phyloP scores from a whole-genome alignment of 2,113 vertebrate genomes.

The Brachionichthys hirsutus region DNA sequence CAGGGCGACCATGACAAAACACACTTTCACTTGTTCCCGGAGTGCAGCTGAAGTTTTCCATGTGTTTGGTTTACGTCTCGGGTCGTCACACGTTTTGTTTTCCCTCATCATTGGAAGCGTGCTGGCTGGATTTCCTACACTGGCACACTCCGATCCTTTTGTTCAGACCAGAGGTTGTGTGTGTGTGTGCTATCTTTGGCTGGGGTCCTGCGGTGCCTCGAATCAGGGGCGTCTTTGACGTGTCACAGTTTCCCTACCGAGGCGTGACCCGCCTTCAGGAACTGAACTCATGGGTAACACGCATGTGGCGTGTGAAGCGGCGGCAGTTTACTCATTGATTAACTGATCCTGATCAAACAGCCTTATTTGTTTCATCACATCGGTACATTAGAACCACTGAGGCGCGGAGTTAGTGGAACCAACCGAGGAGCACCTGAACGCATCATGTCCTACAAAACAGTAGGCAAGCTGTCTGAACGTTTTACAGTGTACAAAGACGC shows the following conservation, averaged over 20 bases:
- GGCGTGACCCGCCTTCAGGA: slow-evolving; percentile 54
- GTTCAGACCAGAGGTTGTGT: slow-evolving; percentile 4
- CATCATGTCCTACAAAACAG: too few species aligned
- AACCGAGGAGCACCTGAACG: too few species aligned
- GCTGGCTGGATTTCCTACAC: slow-evolving; percentile 7
- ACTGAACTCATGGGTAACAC: slow-evolving; percentile 37
- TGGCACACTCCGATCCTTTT: slow-evolving; percentile 14
- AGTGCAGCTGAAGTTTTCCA: slow-evolving; percentile 41
- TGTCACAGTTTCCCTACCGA: slow-evolving; percentile 66
- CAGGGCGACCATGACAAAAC: slow-evolving; percentile 31
- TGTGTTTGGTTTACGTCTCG: too few species aligned
- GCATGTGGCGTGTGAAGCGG: slow-evolving; percentile 15
- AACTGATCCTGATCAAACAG: too few species aligned
- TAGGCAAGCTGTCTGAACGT: too few species aligned
- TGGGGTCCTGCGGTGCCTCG: slow-evolving; percentile 33
- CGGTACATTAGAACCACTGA: too few species aligned
- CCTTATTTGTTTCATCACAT: too few species aligned
- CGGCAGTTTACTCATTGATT: neutral
- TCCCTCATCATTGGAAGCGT: slow-evolving; percentile 12
- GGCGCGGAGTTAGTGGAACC: too few species aligned
- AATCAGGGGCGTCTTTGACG: slow-evolving; percentile 66
- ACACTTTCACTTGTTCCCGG: slow-evolving; percentile 8
- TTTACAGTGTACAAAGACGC: too few species aligned
- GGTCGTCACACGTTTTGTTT: slow-evolving; percentile 39
- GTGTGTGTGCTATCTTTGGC: slow-evolving; percentile 51